phyloP scores from a whole-genome alignment of 1,140 invertebrate species.

The Ylistrum balloti region DNA sequence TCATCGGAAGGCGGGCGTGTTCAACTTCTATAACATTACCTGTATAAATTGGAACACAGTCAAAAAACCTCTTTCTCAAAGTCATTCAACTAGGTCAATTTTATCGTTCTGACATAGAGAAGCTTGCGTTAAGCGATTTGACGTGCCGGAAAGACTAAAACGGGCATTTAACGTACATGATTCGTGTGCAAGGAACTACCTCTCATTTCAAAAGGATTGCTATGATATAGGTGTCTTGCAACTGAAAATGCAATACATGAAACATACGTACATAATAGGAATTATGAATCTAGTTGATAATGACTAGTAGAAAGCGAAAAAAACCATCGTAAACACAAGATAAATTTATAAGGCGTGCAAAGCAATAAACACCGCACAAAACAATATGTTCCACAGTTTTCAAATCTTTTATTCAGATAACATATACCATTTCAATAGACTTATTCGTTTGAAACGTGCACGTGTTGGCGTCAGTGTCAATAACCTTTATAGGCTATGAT shows the following conservation, averaged over 20 bases:
- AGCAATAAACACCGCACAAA: no score
- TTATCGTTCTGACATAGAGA: not conserved
- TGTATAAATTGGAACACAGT: not conserved
- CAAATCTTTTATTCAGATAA: no score
- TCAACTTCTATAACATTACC: not conserved
- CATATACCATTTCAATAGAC: no score
- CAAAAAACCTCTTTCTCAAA: not conserved
- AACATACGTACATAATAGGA: no score
- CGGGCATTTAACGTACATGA: not conserved
- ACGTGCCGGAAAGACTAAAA: not conserved
- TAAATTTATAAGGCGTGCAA: no score
- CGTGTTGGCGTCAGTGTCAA: no score
- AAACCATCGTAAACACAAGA: no score
- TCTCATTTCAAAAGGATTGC: not conserved
- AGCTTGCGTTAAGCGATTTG: not conserved
- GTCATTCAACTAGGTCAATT: not conserved
- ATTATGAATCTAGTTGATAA: no score
- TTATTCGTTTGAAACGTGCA: no score
- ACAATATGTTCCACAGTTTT: no score
- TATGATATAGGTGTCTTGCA: not conserved
- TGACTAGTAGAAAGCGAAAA: no score
- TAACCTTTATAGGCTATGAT: no score
- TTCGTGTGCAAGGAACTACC: not conserved
- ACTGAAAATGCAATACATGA: not conserved
- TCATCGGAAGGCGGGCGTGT: not conserved